Conservation (phyloP, 37 sponge, comb jelly and placozoan species). For the Trichoplax adhaerens region DNA sequence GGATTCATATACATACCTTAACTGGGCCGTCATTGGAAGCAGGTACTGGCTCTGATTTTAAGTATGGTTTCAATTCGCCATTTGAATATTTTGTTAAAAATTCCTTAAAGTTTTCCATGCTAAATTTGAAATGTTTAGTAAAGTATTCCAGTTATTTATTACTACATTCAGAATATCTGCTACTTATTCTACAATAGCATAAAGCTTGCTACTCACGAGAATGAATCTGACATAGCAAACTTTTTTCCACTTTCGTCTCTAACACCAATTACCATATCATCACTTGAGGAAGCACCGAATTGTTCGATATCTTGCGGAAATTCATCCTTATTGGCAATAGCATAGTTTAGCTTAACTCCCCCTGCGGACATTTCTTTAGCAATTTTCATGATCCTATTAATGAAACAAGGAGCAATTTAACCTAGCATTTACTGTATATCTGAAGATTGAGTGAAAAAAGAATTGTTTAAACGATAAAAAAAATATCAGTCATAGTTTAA, state of each 20-base stretch:
- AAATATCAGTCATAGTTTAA: no score
- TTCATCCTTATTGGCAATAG: constrained; percentile 33
- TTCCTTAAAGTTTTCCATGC: constrained; percentile 40
- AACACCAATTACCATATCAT: constrained; percentile 27
- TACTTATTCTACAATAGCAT: no score
- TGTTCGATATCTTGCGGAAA: constrained; percentile 26
- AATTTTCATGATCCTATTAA: constrained; percentile 58
- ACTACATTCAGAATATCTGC: no score
- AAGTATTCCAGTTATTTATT: no score
- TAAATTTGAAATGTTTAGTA: constrained; percentile 1
- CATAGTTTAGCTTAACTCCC: constrained; percentile 31
- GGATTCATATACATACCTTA: constrained; percentile 21
- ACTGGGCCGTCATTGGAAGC: constrained; percentile 64
- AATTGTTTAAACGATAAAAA: no score
- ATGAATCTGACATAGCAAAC: constrained; percentile 46
- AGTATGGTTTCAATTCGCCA: constrained; percentile 52
- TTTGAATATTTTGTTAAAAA: constrained; percentile 43
- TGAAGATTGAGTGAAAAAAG: neutral
- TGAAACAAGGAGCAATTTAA: neutral
- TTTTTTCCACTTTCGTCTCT: constrained; percentile 42
- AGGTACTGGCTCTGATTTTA: constrained; percentile 76
- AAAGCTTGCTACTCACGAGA: constrained; percentile 23
- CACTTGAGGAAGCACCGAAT: constrained; percentile 25
- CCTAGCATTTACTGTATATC: neutral
- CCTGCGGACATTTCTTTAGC: constrained; percentile 46